These are phyloP conservation scores for Ectemnius lituratus DNA, from an alignment of 2,888 invertebrate genomes.

Conservation along the genomic window DNA sequence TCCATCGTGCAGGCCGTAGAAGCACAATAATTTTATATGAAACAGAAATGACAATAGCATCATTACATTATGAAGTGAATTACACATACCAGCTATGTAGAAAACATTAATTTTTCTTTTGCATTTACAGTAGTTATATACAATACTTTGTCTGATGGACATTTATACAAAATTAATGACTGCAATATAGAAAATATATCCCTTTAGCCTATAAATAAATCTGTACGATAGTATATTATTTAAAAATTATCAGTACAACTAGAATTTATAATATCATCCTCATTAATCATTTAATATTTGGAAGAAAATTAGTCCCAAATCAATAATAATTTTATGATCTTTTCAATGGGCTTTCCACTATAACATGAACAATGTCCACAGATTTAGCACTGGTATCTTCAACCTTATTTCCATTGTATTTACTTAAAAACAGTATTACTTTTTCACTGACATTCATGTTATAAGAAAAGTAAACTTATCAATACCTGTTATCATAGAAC, in stretches of 20 bases:
- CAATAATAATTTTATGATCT: background rate
- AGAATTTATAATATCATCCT: background rate
- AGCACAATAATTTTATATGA: slow-evolving; percentile 17
- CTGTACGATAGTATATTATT: background rate
- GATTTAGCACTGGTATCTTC: slow-evolving; percentile 11
- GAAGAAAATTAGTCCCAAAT: background rate
- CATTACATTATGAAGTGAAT: slow-evolving; percentile 18
- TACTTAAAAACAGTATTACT: background rate
- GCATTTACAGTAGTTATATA: slow-evolving; percentile 24
- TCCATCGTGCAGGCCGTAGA: background rate
- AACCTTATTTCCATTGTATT: background rate
- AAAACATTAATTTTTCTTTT: slow-evolving; percentile 24
- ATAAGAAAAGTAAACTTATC: slow-evolving; percentile 17
- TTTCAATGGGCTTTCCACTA: slow-evolving; percentile 3
- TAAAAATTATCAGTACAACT: background rate
- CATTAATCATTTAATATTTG: background rate
- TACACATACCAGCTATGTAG: slow-evolving; percentile 12
- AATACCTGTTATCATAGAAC: slow-evolving; percentile 12
- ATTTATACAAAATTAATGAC: slow-evolving; percentile 34
- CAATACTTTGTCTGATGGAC: slow-evolving; percentile 17
- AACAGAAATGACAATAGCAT: slow-evolving; percentile 19
- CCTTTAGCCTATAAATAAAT: slow-evolving; percentile 15
- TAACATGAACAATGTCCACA: slow-evolving; percentile 8
- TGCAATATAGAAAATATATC: slow-evolving; percentile 33
- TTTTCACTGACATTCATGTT: slow-evolving; percentile 29